These are phyloP conservation scores for Rallus limicola DNA, from an alignment of 2,113 vertebrate species.

Conservation along the genomic window DNA sequence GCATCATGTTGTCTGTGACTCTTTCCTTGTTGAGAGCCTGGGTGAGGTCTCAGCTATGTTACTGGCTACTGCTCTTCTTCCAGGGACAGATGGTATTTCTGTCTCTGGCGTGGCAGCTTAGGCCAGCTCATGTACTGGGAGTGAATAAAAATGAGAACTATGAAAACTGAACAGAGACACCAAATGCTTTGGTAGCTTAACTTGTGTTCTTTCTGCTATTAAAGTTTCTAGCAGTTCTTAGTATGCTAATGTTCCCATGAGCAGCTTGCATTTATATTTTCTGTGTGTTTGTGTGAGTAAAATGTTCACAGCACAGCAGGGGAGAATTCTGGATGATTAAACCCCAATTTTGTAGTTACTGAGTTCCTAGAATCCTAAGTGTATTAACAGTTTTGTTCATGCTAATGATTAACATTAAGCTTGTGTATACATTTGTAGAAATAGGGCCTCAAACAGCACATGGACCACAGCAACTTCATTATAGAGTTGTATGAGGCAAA, in stretches of 20 bases:
- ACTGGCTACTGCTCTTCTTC: not conserved
- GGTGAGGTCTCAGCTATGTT: not conserved
- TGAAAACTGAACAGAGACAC: not conserved
- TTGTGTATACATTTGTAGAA: not conserved
- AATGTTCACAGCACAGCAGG: not conserved
- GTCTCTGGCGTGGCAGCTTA: not conserved
- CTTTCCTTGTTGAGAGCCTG: rapidly evolving
- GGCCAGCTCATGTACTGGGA: not conserved
- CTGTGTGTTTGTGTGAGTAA: not conserved
- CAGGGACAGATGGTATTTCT: not conserved
- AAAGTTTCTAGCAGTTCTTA: not conserved
- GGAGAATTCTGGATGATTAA: not conserved
- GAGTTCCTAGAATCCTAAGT: not conserved
- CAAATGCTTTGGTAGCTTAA: not conserved
- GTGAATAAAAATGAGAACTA: not conserved
- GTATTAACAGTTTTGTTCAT: not conserved
- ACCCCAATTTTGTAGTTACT: not conserved
- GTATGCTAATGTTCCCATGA: not conserved
- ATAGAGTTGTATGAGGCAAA: not conserved
- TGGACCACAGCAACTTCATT: not conserved
- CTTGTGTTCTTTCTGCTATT: not conserved
- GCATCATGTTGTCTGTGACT: rapidly evolving
- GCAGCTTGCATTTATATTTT: not conserved
- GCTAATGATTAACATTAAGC: not conserved
- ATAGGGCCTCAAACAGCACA: not conserved